These are phyloP conservation scores for Phaonia tiefii DNA, from an alignment of 2,888 invertebrate species.

Conservation along the genomic window DNA sequence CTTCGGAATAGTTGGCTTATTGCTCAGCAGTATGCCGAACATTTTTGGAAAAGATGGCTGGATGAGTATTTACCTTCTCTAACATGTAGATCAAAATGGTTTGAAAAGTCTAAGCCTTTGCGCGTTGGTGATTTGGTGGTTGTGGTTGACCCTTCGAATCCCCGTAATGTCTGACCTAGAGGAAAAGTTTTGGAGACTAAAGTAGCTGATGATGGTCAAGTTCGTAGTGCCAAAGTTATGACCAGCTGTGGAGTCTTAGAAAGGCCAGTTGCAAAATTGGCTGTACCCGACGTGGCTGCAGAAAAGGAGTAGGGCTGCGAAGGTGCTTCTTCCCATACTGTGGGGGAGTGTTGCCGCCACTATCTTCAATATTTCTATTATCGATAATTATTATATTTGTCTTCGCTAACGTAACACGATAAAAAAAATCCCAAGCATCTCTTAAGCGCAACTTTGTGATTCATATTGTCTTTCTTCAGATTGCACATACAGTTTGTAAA, in stretches of 20 bases:
- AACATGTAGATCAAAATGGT: slow-evolving; percentile 36
- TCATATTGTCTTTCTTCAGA: too few species aligned
- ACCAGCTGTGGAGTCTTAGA: slow-evolving; percentile 1
- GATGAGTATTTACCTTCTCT: slow-evolving; percentile 14
- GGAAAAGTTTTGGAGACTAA: slow-evolving; percentile 20
- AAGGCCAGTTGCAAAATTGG: slow-evolving; percentile 24
- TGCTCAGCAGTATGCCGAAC: slow-evolving; percentile 50
- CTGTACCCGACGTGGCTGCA: slow-evolving; percentile 31
- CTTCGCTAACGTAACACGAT: too few species aligned
- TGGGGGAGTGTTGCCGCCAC: too few species aligned
- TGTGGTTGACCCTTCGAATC: slow-evolving; percentile 53
- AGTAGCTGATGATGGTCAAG: slow-evolving; percentile 35
- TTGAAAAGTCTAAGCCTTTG: slow-evolving; percentile 29
- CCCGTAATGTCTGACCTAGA: slow-evolving; percentile 18
- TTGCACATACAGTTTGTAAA: too few species aligned
- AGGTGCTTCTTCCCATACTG: too few species aligned
- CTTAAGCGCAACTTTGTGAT: too few species aligned
- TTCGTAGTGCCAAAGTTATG: slow-evolving; percentile 28
- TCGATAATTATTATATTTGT: too few species aligned
- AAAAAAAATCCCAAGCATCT: too few species aligned
- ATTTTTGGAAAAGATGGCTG: slow-evolving; percentile 58
- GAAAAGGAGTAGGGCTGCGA: neutral
- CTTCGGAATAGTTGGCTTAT: too few species aligned
- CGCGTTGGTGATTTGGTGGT: slow-evolving; percentile 36
- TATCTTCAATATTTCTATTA: too few species aligned